These are phyloP conservation scores for Chondrosia reniformis DNA, from an alignment of 37 sponge, comb jelly and placozoan genomes.

Conservation along the genomic window DNA sequence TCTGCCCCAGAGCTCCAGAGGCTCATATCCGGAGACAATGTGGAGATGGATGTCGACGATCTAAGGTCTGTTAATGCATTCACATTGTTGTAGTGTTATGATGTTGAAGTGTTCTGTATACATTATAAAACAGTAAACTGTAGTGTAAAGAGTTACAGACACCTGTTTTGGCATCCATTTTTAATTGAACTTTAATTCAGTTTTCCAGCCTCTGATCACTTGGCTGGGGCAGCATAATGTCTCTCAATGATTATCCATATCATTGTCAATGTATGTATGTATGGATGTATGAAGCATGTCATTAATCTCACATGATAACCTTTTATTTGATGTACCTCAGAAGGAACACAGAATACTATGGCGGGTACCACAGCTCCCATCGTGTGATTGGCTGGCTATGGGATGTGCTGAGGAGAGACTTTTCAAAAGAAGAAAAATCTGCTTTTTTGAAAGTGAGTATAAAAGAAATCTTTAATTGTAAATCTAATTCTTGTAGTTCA, in stretches of 20 bases:
- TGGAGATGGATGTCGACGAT: constrained; percentile 83
- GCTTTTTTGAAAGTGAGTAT: constrained; percentile 76
- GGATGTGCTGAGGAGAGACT: constrained; percentile 91
- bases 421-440: constrained; percentile 67
- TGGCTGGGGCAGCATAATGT: no score
- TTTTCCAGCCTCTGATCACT: no score
- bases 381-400: constrained; percentile 93
- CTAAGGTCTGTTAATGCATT: constrained; percentile 52
- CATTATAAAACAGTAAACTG: background rate
- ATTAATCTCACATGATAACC: no score
- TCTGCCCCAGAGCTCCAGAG: constrained; percentile 87
- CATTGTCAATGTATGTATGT: background rate
- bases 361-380: constrained; percentile 91
- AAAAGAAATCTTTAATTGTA: no score
- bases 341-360: constrained; percentile 79
- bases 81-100: background rate
- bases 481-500: no score
- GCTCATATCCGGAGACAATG: constrained; percentile 89
- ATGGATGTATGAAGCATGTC: background rate
- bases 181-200: no score
- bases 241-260: no score
- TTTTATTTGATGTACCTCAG: no score
- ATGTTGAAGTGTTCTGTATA: background rate
- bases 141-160: no score
- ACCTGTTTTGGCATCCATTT: no score